Conservation (phyloP, 1,140 invertebrate species). For the Steinernema feltiae region DNA sequence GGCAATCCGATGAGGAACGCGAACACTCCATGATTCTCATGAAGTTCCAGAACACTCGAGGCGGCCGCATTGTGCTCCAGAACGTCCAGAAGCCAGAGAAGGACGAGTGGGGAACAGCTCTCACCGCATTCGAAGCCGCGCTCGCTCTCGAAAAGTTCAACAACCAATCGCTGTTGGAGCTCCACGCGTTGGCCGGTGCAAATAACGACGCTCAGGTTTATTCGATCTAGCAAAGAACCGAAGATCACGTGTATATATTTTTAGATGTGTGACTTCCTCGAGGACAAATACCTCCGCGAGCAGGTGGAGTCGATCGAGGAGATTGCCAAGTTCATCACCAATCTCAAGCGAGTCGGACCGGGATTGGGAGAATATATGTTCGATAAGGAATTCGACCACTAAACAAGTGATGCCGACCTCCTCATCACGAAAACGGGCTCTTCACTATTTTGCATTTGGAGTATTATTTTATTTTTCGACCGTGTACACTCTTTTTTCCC, state of each 20-base stretch:
- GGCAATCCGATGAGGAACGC: conserved; percentile 70
- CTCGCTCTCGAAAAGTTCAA: conserved; percentile 69
- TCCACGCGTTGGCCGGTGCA: conserved; percentile 66
- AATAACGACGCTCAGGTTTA: conserved; percentile 67
- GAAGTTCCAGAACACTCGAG: conserved; percentile 72
- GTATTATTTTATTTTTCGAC: not conserved
- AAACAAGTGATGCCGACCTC: not conserved
- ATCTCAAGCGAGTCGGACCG: conserved; percentile 68
- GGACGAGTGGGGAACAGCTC: conserved; percentile 65
- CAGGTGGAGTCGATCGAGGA: conserved; percentile 70
- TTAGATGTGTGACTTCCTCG: conserved; percentile 47
- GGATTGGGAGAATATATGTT: conserved; percentile 71
- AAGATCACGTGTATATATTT: conserved; percentile 22
- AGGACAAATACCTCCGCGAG: conserved; percentile 44
- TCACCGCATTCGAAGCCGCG: conserved; percentile 45
- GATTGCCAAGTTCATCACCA: conserved; percentile 68
- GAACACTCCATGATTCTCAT: conserved; percentile 66
- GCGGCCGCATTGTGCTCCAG: conserved; percentile 61
- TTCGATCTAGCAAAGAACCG: not conserved
- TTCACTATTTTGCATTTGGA: not conserved
- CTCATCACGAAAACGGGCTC: not conserved
- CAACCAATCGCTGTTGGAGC: conserved; percentile 69
- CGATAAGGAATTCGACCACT: conserved; percentile 64
- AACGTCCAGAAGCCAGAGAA: conserved; percentile 64
- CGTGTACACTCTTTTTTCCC: not conserved